These are phyloP conservation scores for Menidia menidia DNA, from an alignment of 2,797 vertebrate species.

Conservation along the genomic window DNA sequence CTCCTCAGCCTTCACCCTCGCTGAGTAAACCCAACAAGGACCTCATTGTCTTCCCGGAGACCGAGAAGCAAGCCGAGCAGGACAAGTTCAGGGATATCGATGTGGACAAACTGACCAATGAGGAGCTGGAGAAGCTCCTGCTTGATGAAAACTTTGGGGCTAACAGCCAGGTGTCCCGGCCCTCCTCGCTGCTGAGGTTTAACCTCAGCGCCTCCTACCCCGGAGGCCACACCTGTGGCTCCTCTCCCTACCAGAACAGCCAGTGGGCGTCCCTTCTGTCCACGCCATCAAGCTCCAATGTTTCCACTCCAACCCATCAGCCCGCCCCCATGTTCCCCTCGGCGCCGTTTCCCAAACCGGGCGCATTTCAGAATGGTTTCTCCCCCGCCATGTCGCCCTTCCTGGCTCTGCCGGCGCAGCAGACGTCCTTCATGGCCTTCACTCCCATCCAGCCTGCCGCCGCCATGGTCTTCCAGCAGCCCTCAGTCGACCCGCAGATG, in stretches of 20 bases:
- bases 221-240: slow-evolving; percentile 82
- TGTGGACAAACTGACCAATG: slow-evolving; percentile 90
- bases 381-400: slow-evolving; percentile 82
- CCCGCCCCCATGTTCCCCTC: slow-evolving; percentile 85
- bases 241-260: slow-evolving; percentile 80
- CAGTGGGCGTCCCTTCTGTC: slow-evolving; percentile 87
- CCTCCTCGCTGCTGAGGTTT: slow-evolving; percentile 82
- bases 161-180: slow-evolving; percentile 78
- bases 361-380: slow-evolving; percentile 92
- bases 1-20: slow-evolving; percentile 71
- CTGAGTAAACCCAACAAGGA: slow-evolving; percentile 87
- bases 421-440: slow-evolving; percentile 87
- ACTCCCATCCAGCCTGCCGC: slow-evolving; percentile 81
- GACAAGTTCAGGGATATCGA: slow-evolving; percentile 88
- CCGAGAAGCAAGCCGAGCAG: slow-evolving; percentile 83
- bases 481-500: slow-evolving; percentile 90
- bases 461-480: slow-evolving; percentile 84
- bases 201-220: slow-evolving; percentile 89
- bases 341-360: slow-evolving; percentile 85
- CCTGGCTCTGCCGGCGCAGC: slow-evolving; percentile 83
- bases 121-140: slow-evolving; percentile 94
- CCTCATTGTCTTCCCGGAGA: slow-evolving; percentile 96
- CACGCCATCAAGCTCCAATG: slow-evolving; percentile 80
- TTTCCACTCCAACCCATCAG: slow-evolving; percentile 75
- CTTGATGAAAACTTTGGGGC: slow-evolving; percentile 91